A percentile compares a stretch with the other conserved stretches of the same genome.
Evolutionary conservation across 2,888 invertebrate species (phyloP).

Genomic region (Lucinisca nassula): DNA sequence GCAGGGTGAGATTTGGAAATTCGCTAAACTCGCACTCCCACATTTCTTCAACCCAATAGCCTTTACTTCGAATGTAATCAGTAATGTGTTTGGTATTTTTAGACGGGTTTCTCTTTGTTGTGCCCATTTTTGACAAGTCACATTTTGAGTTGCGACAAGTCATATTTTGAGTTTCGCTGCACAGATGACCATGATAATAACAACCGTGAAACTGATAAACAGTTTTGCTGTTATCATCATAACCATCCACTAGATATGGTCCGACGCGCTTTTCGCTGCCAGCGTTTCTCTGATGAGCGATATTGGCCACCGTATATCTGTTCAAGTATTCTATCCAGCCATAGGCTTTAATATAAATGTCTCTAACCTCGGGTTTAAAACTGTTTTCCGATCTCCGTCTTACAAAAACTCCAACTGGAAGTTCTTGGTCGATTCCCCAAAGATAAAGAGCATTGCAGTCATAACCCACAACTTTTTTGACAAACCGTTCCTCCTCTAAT

Average conservation of each 20-base stretch:
- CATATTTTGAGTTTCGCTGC: neutral
- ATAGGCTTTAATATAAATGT: constrained; percentile 25
- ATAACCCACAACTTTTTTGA: constrained; percentile 44
- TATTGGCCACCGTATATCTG: neutral
- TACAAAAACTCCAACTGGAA: constrained; percentile 43
- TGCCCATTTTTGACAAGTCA: neutral
- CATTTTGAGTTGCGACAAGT: neutral
- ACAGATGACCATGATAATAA: neutral
- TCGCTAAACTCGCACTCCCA: constrained; percentile 35
- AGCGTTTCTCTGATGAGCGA: constrained; percentile 32
- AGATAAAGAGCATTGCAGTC: constrained; percentile 58
- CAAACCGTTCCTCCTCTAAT: constrained; percentile 13
- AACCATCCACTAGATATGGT: constrained; percentile 36
- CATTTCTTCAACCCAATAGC: neutral
- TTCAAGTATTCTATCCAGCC: constrained; percentile 49
- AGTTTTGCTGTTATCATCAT: constrained; percentile 6
- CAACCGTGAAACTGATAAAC: constrained; percentile 51
- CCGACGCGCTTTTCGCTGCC: constrained; percentile 36
- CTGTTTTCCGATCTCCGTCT: constrained; percentile 30
- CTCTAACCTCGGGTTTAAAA: constrained; percentile 49
- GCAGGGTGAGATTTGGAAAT: neutral
- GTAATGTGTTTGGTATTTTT: constrained; percentile 2
- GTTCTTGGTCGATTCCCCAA: constrained; percentile 23
- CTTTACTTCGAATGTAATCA: neutral
- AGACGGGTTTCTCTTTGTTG: neutral